A percentile compares a stretch with the other conserved stretches of the same genome.
phyloP scores from a whole-genome alignment of 2,797 vertebrate genomes.

The Trichosurus vulpecula region DNA sequence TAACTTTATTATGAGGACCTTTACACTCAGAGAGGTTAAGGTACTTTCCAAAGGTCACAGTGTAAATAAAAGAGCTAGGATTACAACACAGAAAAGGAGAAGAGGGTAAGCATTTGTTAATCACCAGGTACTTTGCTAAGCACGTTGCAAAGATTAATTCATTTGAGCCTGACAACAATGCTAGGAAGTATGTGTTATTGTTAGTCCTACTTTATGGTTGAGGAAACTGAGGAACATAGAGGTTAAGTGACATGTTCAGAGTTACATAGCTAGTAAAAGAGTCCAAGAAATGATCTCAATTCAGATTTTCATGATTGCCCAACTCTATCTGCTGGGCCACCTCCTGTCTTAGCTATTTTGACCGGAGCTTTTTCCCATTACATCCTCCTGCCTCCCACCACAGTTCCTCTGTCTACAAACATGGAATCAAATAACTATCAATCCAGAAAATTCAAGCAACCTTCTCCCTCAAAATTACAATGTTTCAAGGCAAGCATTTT shows the following conservation, averaged over 20 bases:
- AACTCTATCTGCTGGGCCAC: neutral
- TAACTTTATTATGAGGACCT: neutral
- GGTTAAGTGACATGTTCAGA: neutral
- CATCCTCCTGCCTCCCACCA: neutral
- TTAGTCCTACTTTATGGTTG: neutral
- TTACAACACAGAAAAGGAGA: neutral
- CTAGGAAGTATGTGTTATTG: neutral
- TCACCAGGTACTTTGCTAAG: neutral
- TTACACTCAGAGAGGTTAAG: neutral
- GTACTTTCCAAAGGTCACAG: neutral
- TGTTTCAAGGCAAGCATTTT: neutral
- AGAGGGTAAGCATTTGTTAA: neutral
- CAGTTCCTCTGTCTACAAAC: neutral
- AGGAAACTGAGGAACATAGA: neutral
- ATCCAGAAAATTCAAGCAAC: neutral
- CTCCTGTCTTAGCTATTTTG: neutral
- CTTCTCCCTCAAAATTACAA: neutral
- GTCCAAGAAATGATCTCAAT: neutral
- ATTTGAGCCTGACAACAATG: neutral
- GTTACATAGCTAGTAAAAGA: neutral
- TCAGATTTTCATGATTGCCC: neutral
- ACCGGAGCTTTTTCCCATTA: neutral
- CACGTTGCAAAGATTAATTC: neutral
- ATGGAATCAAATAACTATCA: neutral
- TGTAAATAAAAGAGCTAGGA: neutral